Evolutionary conservation across 2,113 vertebrate species (phyloP).

Genomic region (Cnemophilus loriae): DNA sequence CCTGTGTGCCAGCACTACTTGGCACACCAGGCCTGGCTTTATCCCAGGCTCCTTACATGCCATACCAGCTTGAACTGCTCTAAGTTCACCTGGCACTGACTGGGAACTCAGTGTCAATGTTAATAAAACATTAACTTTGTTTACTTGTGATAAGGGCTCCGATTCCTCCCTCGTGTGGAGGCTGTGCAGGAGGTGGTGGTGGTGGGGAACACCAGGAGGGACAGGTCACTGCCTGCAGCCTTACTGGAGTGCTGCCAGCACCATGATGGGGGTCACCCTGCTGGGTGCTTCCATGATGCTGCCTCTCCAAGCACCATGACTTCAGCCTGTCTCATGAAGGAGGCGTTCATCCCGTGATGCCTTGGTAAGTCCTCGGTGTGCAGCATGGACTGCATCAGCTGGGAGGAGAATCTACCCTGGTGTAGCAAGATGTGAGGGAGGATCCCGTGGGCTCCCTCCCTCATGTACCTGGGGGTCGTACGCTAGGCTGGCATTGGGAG

Average conservation of each 20-base stretch:
- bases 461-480: not conserved
- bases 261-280: not conserved
- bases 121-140: not conserved
- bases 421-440: not conserved
- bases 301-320: not conserved
- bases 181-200: not conserved
- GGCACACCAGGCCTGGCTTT: not conserved
- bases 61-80: not conserved
- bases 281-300: not conserved
- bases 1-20: not conserved
- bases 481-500: not conserved
- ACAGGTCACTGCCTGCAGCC: not conserved
- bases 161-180: not conserved
- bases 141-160: not conserved
- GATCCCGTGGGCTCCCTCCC: not conserved
- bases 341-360: not conserved
- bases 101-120: not conserved
- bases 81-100: not conserved
- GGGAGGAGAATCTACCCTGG: not conserved
- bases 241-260: not conserved
- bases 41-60: not conserved
- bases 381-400: accelerated
- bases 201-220: not conserved
- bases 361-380: not conserved
- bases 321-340: not conserved